Evolutionary conservation across 2,888 invertebrate species (phyloP).

Genomic region (Urechis unicinctus): DNA sequence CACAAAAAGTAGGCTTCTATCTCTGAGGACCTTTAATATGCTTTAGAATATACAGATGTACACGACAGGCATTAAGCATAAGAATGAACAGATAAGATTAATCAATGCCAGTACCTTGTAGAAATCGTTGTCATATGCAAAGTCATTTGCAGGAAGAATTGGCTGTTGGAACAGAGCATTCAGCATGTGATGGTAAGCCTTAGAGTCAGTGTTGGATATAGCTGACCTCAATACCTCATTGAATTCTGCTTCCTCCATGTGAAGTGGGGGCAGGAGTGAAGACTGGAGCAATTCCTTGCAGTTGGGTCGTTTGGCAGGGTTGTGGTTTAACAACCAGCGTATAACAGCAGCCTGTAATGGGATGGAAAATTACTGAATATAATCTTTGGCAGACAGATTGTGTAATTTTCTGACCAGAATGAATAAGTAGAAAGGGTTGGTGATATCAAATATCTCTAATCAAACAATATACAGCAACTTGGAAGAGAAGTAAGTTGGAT

Average conservation of each 20-base stretch:
- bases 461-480: too few relatives aligned
- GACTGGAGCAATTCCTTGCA: conserved; percentile 77
- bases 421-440: too few relatives aligned
- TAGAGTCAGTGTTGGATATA: conserved; percentile 72
- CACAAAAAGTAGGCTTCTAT: too few relatives aligned
- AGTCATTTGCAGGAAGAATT: conserved; percentile 64
- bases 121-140: conserved; percentile 70
- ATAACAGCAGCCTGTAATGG: conserved; percentile 34
- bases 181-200: conserved; percentile 62
- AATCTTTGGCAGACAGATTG: conserved; percentile 1
- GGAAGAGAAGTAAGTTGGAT: too few relatives aligned
- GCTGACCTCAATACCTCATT: conserved; percentile 73
- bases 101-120: too few relatives aligned
- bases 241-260: conserved; percentile 75
- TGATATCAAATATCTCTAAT: too few relatives aligned
- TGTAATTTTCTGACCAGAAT: too few relatives aligned
- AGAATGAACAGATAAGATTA: too few relatives aligned
- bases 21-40: too few relatives aligned
- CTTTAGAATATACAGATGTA: too few relatives aligned
- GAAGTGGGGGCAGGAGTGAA: conserved; percentile 75
- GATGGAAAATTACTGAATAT: not conserved
- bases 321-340: conserved; percentile 77
- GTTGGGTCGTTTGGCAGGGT: conserved; percentile 74
- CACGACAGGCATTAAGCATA: too few relatives aligned
- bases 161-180: conserved; percentile 54